These are phyloP conservation scores for Chironomus striatipennis DNA, from an alignment of 1,140 invertebrate genomes.

Conservation along the genomic window DNA sequence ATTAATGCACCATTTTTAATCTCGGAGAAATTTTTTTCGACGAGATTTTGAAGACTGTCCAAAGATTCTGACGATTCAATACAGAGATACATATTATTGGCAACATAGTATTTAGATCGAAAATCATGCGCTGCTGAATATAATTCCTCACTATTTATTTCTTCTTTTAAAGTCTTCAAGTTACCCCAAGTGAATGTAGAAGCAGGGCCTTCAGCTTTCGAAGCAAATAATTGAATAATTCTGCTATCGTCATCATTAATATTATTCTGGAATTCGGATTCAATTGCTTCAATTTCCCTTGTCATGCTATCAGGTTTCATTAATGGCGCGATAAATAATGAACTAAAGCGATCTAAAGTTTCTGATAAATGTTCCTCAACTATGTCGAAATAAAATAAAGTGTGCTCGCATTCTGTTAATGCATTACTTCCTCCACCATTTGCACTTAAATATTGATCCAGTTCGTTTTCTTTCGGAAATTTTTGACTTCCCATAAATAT, in stretches of 20 bases:
- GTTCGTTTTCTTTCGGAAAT: slow-evolving; percentile 78
- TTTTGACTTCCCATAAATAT: slow-evolving; percentile 88
- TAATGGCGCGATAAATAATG: slow-evolving; percentile 81
- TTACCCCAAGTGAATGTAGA: slow-evolving; percentile 82
- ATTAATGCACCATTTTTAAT: slow-evolving; percentile 55
- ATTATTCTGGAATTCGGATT: slow-evolving; percentile 54
- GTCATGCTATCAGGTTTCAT: slow-evolving; percentile 80
- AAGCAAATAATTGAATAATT: slow-evolving; percentile 60
- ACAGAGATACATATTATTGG: slow-evolving; percentile 79
- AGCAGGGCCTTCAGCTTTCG: slow-evolving; percentile 58
- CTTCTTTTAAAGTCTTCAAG: slow-evolving; percentile 61
- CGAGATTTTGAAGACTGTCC: slow-evolving; percentile 58
- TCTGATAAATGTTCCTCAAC: slow-evolving; percentile 64
- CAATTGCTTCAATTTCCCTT: slow-evolving; percentile 83
- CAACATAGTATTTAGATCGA: slow-evolving; percentile 72
- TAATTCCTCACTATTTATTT: slow-evolving; percentile 54
- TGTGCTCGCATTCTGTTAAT: slow-evolving; percentile 73
- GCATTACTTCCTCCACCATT: slow-evolving; percentile 76
- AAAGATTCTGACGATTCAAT: slow-evolving; percentile 71
- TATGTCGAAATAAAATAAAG: slow-evolving; percentile 82
- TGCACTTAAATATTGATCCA: slow-evolving; percentile 71
- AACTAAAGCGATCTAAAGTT: slow-evolving; percentile 77
- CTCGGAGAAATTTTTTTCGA: slow-evolving; percentile 52
- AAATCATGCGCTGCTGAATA: slow-evolving; percentile 66
- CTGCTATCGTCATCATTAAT: slow-evolving; percentile 35